These are phyloP conservation scores for Dendropsophus ebraccatus DNA, from an alignment of 2,113 vertebrate genomes.

Conservation along the genomic window DNA sequence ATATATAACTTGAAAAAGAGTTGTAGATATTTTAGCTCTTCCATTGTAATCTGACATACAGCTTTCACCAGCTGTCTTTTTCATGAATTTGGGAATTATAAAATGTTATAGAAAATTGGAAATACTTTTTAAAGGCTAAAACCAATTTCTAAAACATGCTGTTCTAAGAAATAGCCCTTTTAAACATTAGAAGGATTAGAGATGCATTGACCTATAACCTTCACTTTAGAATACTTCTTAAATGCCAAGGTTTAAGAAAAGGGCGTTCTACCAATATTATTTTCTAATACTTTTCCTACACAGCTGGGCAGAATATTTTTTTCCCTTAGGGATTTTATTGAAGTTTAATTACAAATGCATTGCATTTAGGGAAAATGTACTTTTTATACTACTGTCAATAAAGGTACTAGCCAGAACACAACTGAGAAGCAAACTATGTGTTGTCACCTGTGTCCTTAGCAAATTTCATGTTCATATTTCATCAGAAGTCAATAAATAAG, in stretches of 20 bases:
- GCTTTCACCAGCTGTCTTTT: conserved; percentile 33
- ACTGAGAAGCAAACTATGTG: background rate
- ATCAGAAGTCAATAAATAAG: background rate
- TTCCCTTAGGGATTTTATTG: background rate
- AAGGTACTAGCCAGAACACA: background rate
- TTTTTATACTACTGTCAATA: background rate
- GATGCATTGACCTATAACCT: conserved; percentile 33
- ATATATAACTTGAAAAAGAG: conserved; percentile 44
- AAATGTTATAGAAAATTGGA: conserved; percentile 24
- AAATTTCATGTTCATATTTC: background rate
- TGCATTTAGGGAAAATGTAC: background rate
- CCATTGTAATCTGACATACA: conserved; percentile 23
- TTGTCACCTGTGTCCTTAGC: background rate
- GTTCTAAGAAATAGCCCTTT: conserved; percentile 22
- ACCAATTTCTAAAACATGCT: conserved; percentile 13
- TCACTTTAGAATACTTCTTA: background rate
- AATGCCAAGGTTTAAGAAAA: conserved; percentile 7
- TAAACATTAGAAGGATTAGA: conserved; percentile 36
- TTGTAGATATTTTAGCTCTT: conserved; percentile 16
- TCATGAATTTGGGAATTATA: conserved; percentile 34
- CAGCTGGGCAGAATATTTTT: background rate
- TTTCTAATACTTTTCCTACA: background rate
- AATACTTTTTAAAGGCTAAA: conserved; percentile 21
- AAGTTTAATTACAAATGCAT: background rate
- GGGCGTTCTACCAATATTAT: background rate